These are phyloP conservation scores for Montifringilla adamsi DNA, from an alignment of 2,113 vertebrate genomes.

Conservation along the genomic window DNA sequence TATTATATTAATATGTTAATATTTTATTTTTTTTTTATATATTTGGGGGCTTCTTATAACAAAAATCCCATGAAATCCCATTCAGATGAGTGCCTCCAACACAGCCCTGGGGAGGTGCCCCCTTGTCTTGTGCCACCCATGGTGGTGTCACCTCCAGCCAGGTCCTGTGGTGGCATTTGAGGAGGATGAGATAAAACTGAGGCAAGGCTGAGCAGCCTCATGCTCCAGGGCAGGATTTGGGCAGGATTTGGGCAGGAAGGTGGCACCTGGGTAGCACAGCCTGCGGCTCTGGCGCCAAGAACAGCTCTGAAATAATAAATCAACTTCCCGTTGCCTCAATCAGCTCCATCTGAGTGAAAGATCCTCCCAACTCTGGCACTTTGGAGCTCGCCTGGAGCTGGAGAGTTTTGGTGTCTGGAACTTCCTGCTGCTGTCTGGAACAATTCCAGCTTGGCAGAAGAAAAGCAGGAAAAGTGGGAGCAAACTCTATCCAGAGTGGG, in stretches of 20 bases:
- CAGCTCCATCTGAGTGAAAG: not conserved
- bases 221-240: not conserved
- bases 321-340: not conserved
- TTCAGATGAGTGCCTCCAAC: not conserved
- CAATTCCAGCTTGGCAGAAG: not conserved
- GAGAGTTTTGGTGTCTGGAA: not conserved
- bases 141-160: not conserved
- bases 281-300: accelerated
- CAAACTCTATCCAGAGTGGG: not conserved
- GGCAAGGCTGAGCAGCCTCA: not conserved
- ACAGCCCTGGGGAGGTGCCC: not conserved
- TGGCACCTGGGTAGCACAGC: not conserved
- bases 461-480: not conserved
- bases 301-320: not conserved
- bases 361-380: not conserved
- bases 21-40: not conserved
- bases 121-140: not conserved
- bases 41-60: not conserved
- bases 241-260: not conserved
- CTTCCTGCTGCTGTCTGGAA: not conserved
- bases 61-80: not conserved
- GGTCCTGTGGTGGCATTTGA: accelerated
- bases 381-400: not conserved
- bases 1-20: too few species aligned
- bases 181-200: not conserved